A percentile compares a stretch with the other conserved stretches of the same genome.
These are phyloP conservation scores for Tiaroga cobitis DNA, from an alignment of 2,797 vertebrate genomes.

Conservation along the genomic window DNA sequence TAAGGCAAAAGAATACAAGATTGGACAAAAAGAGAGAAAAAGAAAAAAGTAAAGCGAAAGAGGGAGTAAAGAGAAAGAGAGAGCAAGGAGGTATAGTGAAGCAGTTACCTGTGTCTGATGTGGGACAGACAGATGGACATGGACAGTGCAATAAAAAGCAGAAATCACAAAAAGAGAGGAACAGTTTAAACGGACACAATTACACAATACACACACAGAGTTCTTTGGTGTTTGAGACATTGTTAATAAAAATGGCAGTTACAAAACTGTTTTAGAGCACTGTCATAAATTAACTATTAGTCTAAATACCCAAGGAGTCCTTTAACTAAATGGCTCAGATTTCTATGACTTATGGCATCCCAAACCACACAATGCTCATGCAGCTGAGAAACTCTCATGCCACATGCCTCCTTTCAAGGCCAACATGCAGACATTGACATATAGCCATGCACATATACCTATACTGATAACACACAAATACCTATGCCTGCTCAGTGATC, in stretches of 20 bases:
- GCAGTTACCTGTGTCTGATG: conserved; percentile 63
- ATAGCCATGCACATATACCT: conserved; percentile 10
- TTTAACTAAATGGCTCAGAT: background rate
- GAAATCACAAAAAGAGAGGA: conserved; percentile 61
- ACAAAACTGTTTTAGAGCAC: conserved; percentile 12
- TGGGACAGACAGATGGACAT: conserved; percentile 62
- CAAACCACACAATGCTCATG: conserved; percentile 36
- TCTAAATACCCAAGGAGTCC: background rate
- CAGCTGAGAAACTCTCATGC: conserved; percentile 18
- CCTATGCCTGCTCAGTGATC: conserved; percentile 86
- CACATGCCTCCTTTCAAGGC: conserved; percentile 29
- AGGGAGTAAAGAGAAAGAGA: conserved; percentile 19
- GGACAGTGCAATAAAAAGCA: conserved; percentile 53
- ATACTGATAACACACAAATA: conserved; percentile 63
- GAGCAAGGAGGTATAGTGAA: background rate
- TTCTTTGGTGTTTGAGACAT: conserved; percentile 23
- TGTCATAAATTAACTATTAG: background rate
- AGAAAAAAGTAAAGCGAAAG: conserved; percentile 36
- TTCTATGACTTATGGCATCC: background rate
- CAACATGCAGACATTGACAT: conserved; percentile 17
- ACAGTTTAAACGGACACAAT: conserved; percentile 61
- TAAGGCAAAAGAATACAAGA: background rate
- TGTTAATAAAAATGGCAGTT: background rate
- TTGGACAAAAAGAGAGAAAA: conserved; percentile 57
- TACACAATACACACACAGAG: conserved; percentile 27